These are phyloP conservation scores for Cyphomyrmex costatus DNA, from an alignment of 1,140 invertebrate genomes.

Conservation along the genomic window DNA sequence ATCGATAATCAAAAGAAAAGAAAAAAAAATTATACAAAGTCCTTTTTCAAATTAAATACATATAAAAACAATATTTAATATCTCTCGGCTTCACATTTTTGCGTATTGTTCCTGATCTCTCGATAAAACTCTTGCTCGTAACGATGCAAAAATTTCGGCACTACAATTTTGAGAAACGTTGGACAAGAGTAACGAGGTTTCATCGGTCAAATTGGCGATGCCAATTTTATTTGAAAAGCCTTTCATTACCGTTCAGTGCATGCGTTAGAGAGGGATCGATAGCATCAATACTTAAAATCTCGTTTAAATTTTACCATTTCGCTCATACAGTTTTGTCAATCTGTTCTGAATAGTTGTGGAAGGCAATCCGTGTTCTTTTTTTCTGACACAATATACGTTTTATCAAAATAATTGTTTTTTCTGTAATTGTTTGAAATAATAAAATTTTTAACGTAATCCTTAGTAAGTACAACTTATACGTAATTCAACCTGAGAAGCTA, in stretches of 20 bases:
- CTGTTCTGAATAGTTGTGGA: background rate
- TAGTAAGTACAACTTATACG: background rate
- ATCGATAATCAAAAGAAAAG: background rate
- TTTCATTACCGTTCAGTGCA: conserved; percentile 30
- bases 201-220: conserved; percentile 22
- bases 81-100: background rate
- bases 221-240: conserved; percentile 47
- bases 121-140: background rate
- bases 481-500: no score
- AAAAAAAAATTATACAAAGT: background rate
- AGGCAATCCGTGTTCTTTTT: background rate
- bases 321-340: background rate
- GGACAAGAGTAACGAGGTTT: conserved; percentile 25
- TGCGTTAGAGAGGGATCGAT: background rate
- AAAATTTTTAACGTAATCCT: background rate
- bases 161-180: conserved; percentile 27
- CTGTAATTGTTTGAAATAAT: background rate
- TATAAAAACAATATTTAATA: conserved; percentile 1
- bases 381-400: background rate
- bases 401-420: background rate
- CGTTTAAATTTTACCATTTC: background rate
- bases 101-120: background rate
- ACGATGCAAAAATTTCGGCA: background rate
- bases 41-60: background rate
- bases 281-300: background rate